Evolutionary conservation across 2,888 invertebrate species (phyloP).

Genomic region (Athalia rosae): DNA sequence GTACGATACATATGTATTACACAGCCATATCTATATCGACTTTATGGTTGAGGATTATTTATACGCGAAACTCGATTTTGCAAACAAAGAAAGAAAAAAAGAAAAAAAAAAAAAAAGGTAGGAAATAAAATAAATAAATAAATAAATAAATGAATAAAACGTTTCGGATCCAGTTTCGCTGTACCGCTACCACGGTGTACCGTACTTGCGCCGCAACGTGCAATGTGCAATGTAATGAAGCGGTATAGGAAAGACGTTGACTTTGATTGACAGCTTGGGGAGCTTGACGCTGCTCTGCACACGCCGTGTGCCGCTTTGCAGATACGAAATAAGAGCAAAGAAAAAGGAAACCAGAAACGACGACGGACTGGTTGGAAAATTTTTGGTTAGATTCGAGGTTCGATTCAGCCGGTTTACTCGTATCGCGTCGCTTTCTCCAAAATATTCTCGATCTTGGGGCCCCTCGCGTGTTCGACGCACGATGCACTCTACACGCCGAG

Average conservation of each 20-base stretch:
- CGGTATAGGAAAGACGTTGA: not conserved
- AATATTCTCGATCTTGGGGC: too few relatives aligned
- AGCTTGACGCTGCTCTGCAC: not conserved
- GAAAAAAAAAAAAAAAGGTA: not conserved
- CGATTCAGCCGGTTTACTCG: too few relatives aligned
- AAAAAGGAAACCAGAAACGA: too few relatives aligned
- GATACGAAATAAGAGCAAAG: too few relatives aligned
- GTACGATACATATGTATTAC: too few relatives aligned
- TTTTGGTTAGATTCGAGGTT: too few relatives aligned
- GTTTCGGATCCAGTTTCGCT: not conserved
- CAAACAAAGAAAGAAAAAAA: not conserved
- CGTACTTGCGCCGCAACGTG: not conserved
- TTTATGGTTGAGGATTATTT: not conserved
- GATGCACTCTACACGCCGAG: too few relatives aligned
- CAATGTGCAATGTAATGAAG: not conserved
- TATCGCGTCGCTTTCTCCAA: too few relatives aligned
- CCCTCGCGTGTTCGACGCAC: too few relatives aligned
- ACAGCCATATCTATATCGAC: too few relatives aligned
- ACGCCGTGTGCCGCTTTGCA: too few relatives aligned
- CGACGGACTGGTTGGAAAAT: too few relatives aligned
- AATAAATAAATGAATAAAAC: not conserved
- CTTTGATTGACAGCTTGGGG: conserved; percentile 28
- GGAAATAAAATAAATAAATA: not conserved
- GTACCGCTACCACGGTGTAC: not conserved
- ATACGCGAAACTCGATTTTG: not conserved